Base-by-base conservation (phyloP, 2,888 invertebrate species). In the Elgonia sp. region DNA sequence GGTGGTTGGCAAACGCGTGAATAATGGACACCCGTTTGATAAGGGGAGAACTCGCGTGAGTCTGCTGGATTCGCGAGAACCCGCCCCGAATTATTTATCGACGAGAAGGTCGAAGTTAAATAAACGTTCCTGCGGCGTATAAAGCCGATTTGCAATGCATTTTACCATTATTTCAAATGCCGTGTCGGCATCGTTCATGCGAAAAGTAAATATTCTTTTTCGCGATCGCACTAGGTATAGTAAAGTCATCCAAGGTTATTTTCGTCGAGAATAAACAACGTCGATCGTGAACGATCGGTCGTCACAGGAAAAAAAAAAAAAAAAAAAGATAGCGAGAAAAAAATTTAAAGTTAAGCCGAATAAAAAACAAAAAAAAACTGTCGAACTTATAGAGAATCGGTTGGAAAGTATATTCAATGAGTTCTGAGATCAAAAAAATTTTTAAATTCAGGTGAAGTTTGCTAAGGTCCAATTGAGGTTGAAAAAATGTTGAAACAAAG, bases 1-100 rank as follows among this genome's bases (percentile, higher is more conserved):
- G 90, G 91, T 90, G 92, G 91, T 92, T 95, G 95, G 95, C 95
- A 95, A 95, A 95, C 95, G 94, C 92, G 92, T 93, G 93, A 93
- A 93, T 93, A 93, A 94, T 94, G 93, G 93, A 93, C 93, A 92
- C 92, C 90, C 91, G 93, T 92, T 93, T 92, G 93, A 93, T 93
- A 93, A 93, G 92, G 92, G 93, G 92, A 92, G 93, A 93, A 94
- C 92, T 94, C 94, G 94, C 94, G 94, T 95, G 95, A 95, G 94
- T 94, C 94, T 94, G 94, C 95, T 94, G 94, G 95, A 95, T 95
- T 95, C 92, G 94, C 91, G 93, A 94, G 92, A 94, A 65, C 87
- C 86, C 88, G 86, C 81, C 69, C 81, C 91, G 92, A 93, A 93
- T 93, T 93, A 93, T 93, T 93, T 93, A 93, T 93, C 92, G 91